phyloP scores from a whole-genome alignment of 2,797 vertebrate genomes.

The Ambastaia sidthimunki region DNA sequence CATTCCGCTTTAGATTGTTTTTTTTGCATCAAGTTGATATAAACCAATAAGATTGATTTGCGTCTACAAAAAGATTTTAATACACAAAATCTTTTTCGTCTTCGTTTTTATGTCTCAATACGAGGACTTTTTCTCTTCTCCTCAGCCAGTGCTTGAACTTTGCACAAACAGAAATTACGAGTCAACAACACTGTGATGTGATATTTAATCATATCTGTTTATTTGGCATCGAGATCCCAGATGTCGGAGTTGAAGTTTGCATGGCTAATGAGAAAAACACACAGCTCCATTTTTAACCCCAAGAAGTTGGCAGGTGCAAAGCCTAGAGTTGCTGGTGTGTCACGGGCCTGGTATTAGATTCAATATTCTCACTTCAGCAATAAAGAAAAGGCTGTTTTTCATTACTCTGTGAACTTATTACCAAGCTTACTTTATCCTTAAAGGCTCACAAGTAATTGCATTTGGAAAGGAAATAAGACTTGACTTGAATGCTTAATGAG shows the following conservation, averaged over 20 bases:
- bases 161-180: constrained; percentile 1
- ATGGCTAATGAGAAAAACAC: constrained; percentile 37
- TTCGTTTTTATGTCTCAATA: not conserved
- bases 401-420: constrained; percentile 77
- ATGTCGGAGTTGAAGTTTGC: constrained; percentile 28
- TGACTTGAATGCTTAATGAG: constrained; percentile 71
- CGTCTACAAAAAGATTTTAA: not conserved
- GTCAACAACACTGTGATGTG: constrained; percentile 4
- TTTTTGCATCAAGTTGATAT: not conserved
- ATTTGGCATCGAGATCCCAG: constrained; percentile 43
- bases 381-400: constrained; percentile 73
- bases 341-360: constrained; percentile 74
- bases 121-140: not conserved
- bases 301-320: constrained; percentile 50
- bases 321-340: constrained; percentile 64
- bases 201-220: constrained; percentile 45
- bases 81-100: too few species aligned
- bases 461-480: constrained; percentile 63
- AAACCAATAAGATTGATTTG: not conserved
- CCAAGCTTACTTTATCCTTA: constrained; percentile 80
- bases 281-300: constrained; percentile 40
- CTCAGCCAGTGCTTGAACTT: not conserved
- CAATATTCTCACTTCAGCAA: constrained; percentile 76
- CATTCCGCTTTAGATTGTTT: not conserved
- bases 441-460: constrained; percentile 81